Base-by-base conservation (phyloP, 1,140 invertebrate species). In the Drosophila eugracilis region DNA sequence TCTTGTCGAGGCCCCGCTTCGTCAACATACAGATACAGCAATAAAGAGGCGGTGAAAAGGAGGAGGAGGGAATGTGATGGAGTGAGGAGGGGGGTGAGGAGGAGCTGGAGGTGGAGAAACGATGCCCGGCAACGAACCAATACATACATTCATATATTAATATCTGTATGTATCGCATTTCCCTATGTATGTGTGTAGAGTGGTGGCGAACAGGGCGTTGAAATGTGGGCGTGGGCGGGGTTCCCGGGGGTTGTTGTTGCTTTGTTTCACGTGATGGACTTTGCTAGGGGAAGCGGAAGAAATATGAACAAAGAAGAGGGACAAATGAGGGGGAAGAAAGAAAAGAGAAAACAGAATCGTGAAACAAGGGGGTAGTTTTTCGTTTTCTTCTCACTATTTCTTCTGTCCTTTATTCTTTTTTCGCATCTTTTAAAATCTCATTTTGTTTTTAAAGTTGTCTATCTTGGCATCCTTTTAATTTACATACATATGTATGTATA, bases 1-100 rank as follows among this genome's bases (percentile, higher is more conserved):
- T 85, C 80, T 53, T 85, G 77, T 32, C 54, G 34, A 86, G 80
- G 81, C 80, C 76, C 73, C 63, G 72, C 36, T 85, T 62, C 76
- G 48, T 37, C 34, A 41, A 53, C 62, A 71, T 24, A 57, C 48
- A 45, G 30, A 42, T 45, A 41, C 55, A 66, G 34, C 47, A 37
- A 60, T 55, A 59, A 55, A 36, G 21, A 37, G 53, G 41, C 15
- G 36, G 41, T 30, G 41, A 47, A 28, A 19, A 22, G 58, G 65
- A 22, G 54, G 26, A 36, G 21, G 39, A 24, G n/a, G n/a, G 34
- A 48, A 30, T 19, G n/a, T n/a, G n/a, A n/a, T n/a, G n/a, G n/a
- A n/a, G n/a, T n/a, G 0, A 5, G 17, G 15, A 9, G 15, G 36
- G 41, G 4, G 12, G 5, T 22, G 12, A 44, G 14, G 39, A 24